phyloP scores from a whole-genome alignment of 1,140 invertebrate genomes.

The Melitaea cinxia region DNA sequence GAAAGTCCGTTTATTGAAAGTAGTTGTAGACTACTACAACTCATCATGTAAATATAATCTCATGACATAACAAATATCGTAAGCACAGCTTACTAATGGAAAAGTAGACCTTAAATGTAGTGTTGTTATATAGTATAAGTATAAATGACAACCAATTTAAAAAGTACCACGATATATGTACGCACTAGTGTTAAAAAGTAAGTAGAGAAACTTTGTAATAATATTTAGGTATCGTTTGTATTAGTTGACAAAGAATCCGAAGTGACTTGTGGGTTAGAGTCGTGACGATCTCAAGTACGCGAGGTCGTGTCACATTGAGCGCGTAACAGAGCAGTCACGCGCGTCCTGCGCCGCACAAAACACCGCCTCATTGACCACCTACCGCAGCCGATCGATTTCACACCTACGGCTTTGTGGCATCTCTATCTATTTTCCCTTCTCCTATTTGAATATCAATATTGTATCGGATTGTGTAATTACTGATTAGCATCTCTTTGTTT shows the following conservation, averaged over 20 bases:
- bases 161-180: too few relatives aligned
- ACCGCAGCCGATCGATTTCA: slow-evolving; percentile 67
- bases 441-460: slow-evolving; percentile 55
- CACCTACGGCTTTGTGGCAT: slow-evolving; percentile 46
- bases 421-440: slow-evolving; percentile 61
- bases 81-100: too few relatives aligned
- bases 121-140: too few relatives aligned
- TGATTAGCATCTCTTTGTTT: slow-evolving; percentile 33
- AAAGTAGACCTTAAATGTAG: too few relatives aligned
- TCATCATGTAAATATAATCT: too few relatives aligned
- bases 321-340: slow-evolving; percentile 60
- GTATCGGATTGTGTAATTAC: slow-evolving; percentile 27
- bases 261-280: slow-evolving; percentile 27
- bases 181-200: not conserved
- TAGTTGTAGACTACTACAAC: too few relatives aligned
- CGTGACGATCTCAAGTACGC: slow-evolving; percentile 53
- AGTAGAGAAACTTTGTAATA: not conserved
- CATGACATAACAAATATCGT: too few relatives aligned
- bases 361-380: slow-evolving; percentile 48
- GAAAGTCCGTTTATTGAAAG: too few relatives aligned
- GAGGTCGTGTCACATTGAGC: slow-evolving; percentile 61
- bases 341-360: slow-evolving; percentile 45
- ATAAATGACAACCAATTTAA: too few relatives aligned
- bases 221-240: not conserved
- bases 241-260: not conserved